Evolutionary conservation across 2,888 invertebrate species (phyloP), one percentile per base, ranked within the genome.

Genomic region (Carterocephalus palaemon): DNA sequence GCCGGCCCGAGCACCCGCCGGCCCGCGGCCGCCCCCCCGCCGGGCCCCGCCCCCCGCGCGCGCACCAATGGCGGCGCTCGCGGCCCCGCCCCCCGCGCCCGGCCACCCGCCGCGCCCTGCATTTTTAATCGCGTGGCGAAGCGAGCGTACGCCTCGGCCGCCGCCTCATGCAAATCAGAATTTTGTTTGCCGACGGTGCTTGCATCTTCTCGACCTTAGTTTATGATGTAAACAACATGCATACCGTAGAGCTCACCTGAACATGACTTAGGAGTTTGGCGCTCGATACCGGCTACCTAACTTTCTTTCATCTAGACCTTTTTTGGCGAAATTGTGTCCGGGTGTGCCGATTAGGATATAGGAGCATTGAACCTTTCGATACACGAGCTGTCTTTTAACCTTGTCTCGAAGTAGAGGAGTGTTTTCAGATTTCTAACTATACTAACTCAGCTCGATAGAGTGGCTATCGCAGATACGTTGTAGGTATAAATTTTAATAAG

Each of bases 121-220:
- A 84, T 84, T 82, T 83, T 83, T 82, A 84, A 84, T 85, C 81
- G 82, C 74, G 73, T 66, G 76, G 75, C 80, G 76, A 75, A 70
- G 67, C 70, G 75, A 75, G 65, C 82, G 83, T 69, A 66, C 71
- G 71, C 70, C 75, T 67, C 71, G n/a, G 67, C 65, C 68, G 70
- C 60, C 60, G 64, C 62, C 67, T 64, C 76, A 82, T 85, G 83
- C 78, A 77, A 83, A 83, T 83, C 80, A 77, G 74, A 78, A 74
- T 75, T 74, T 71, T 83, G 82, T 81, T 82, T 84, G 81, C 82
- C 83, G 80, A 77, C 83, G 83, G 82, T 73, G 70, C 60, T 67
- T 71, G 72, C 71, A 70, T 66, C 69, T 71, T 65, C 73, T 75
- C 62, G 59, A 68, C 70, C 70, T 68, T 69, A 73, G 70, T 65